Base-by-base conservation (phyloP, 2,888 invertebrate genomes). In the Heliconius hortense region DNA sequence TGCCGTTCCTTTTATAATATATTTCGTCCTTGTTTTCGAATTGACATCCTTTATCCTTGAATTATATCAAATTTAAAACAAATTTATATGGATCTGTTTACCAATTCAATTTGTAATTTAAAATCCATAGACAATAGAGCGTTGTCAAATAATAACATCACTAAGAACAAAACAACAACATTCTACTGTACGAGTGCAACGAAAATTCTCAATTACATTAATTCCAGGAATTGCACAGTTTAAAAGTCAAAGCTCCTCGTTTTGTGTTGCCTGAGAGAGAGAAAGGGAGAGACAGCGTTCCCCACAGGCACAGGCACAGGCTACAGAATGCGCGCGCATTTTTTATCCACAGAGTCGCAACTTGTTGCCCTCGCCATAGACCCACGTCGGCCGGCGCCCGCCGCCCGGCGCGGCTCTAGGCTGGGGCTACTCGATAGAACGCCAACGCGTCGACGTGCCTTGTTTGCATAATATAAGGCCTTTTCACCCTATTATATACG, bases 261-360 rank as follows among this genome's bases (percentile, higher is more conserved):
- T 66, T 62, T 62, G 68, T 48, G 64, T 59, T 48, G 48, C 56
- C 66, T 62, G 60, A 66, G 71, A 67, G 69, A 67, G 76, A 74
- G 78, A 80, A 76, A 80, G 79, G 80, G 78, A 77, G 70, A 73
- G 74, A 76, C 62, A 68, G 73, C 76, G 78, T 77, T 48, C 43
- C 43, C 53, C 77, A 73, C 72, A 48, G 15, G 43, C 76, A 73
- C 72, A 48, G 15, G 43, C 76, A 75, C 72, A 79, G 76, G 72
- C 70, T 77, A 75, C 73, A 78, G 77, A 71, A 76, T 87, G 87
- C 88, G 88, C 86, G 85, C 87, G 87, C 88, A 86, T 76, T 79
- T 80, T 79, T 77, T 80, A 77, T 66, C 79, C 76, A 73, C 68
- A 78, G 74, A 72, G 76, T 78, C 73, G 79, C 84, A 85, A 87